These are phyloP conservation scores for Chrysomallon squamiferum DNA, from an alignment of 1,140 invertebrate genomes.

Conservation along the genomic window DNA sequence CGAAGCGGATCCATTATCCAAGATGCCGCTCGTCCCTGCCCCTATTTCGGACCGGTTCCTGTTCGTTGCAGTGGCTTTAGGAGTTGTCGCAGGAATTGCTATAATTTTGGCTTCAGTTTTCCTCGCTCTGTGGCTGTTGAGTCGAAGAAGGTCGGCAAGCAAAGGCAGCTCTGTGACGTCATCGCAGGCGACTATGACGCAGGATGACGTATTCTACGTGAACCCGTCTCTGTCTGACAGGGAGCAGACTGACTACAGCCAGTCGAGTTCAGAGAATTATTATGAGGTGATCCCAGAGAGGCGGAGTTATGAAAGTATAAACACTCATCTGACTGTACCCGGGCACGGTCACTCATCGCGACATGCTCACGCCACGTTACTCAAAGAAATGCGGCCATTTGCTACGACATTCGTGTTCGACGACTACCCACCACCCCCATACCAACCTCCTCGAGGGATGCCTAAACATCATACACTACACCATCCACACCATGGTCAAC, in stretches of 20 bases:
- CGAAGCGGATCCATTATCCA: conserved; percentile 50
- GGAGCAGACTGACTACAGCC: conserved; percentile 49
- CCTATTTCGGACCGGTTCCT: conserved; percentile 25
- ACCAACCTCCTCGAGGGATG: conserved; percentile 39
- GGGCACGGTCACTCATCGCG: conserved; percentile 13
- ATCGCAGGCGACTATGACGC: conserved; percentile 59
- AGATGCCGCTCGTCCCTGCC: conserved; percentile 34
- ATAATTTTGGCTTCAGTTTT: conserved; percentile 49
- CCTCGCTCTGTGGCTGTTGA: conserved; percentile 46
- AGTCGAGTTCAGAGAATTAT: conserved; percentile 57
- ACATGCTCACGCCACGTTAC: conserved; percentile 13
- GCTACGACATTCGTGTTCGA: conserved; percentile 36
- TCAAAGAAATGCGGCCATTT: conserved; percentile 1
- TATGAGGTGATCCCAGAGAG: conserved; percentile 59
- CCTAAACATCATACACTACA: conserved; percentile 4
- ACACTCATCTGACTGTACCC: conserved; percentile 42
- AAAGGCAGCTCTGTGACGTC: conserved; percentile 56
- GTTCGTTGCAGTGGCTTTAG: conserved; percentile 43
- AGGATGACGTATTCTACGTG: conserved; percentile 60
- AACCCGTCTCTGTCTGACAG: conserved; percentile 55
- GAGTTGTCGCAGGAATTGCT: conserved; percentile 48
- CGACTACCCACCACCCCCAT: conserved; percentile 54
- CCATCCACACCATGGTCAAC: neutral
- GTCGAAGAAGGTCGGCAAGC: conserved; percentile 30
- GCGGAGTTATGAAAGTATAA: conserved; percentile 57